phyloP scores from a whole-genome alignment of 1,140 invertebrate genomes.

The Cherax destructor region DNA sequence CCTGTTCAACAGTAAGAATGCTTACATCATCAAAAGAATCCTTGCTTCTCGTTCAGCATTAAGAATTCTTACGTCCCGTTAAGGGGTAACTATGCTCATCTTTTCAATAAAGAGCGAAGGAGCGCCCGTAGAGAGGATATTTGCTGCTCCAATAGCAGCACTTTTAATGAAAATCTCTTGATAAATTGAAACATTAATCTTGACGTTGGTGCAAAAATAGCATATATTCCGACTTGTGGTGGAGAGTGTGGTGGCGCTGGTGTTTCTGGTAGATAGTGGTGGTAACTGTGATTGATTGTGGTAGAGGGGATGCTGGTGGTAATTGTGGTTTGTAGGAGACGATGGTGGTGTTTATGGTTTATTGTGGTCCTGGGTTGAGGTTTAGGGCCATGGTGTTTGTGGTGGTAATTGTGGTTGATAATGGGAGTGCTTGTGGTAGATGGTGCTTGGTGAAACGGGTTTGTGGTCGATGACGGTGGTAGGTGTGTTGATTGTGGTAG shows the following conservation, averaged over 20 bases:
- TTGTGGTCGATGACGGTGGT: not conserved
- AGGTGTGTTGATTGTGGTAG: no score
- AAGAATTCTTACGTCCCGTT: no score
- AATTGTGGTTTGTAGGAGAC: no score
- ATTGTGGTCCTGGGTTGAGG: no score
- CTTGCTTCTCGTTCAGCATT: no score
- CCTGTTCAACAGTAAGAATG: no score
- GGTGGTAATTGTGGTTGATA: no score
- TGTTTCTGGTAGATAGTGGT: not conserved
- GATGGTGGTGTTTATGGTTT: no score
- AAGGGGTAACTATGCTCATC: no score
- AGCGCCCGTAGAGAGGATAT: not conserved
- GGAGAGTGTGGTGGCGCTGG: not conserved
- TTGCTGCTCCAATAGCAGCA: slow-evolving; percentile 46
- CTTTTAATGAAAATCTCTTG: slow-evolving; percentile 54
- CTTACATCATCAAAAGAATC: no score
- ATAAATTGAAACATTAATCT: slow-evolving; percentile 52
- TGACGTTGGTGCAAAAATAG: slow-evolving; percentile 11
- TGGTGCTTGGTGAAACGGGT: not conserved
- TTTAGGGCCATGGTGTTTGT: no score
- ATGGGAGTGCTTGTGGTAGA: not conserved
- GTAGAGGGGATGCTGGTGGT: not conserved
- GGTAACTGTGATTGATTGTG: not conserved
- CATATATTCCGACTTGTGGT: not conserved
- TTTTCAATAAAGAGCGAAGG: not conserved